Conservation (phyloP, 2,888 invertebrate genomes). For the Heliconius hortense region DNA sequence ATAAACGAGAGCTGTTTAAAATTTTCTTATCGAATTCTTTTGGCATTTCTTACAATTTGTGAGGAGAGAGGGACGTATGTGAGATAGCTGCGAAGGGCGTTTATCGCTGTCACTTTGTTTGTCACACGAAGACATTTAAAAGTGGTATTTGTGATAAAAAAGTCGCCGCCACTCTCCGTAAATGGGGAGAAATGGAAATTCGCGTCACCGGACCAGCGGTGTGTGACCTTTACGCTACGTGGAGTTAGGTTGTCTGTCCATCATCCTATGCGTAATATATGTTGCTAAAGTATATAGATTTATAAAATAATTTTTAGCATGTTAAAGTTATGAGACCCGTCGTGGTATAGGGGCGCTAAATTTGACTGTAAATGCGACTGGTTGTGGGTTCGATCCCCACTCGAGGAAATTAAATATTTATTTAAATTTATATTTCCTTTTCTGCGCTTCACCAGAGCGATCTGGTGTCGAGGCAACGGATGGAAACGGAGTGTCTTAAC, state of each 20-base stretch:
- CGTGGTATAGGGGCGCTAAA: too few species aligned
- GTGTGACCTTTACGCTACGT: slow-evolving; percentile 50
- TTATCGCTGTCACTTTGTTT: slow-evolving; percentile 31
- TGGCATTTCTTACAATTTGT: slow-evolving; percentile 10
- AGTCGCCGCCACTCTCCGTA: slow-evolving; percentile 56
- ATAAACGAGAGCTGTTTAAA: slow-evolving; percentile 20
- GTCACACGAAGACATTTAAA: slow-evolving; percentile 32
- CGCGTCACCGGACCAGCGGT: slow-evolving; percentile 51
- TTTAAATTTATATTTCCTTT: too few species aligned
- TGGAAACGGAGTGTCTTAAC: too few species aligned
- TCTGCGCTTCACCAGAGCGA: too few species aligned
- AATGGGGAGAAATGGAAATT: slow-evolving; percentile 68
- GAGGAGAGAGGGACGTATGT: not conserved
- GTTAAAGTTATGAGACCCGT: not conserved
- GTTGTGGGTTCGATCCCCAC: too few species aligned
- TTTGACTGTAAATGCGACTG: too few species aligned
- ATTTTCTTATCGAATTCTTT: slow-evolving; percentile 20
- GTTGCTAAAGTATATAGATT: not conserved
- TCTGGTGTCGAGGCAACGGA: too few species aligned
- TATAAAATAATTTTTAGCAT: not conserved
- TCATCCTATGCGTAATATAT: not conserved
- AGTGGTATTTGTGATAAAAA: slow-evolving; percentile 41
- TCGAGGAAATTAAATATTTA: too few species aligned
- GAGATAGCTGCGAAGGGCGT: slow-evolving; percentile 6
- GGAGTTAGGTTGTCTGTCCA: slow-evolving; percentile 28